Evolutionary conservation across 2,797 vertebrate species (phyloP).

Genomic region (Clamator glandarius): DNA sequence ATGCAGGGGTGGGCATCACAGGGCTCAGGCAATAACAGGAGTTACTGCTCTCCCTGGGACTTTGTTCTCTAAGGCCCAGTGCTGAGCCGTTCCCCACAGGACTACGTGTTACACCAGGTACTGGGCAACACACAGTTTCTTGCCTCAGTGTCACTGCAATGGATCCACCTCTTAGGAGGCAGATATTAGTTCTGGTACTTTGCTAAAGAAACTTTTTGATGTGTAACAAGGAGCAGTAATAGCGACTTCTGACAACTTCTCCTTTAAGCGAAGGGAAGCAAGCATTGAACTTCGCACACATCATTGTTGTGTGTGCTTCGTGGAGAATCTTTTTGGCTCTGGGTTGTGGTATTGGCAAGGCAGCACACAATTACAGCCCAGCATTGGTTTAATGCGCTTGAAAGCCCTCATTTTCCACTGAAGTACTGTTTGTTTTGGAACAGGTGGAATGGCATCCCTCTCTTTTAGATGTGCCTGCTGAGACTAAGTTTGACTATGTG

Average conservation of each 20-base stretch:
- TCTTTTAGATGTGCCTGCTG: conserved; percentile 84
- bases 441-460: conserved; percentile 88
- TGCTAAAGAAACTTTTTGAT: background rate
- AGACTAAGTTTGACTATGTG: conserved; percentile 85
- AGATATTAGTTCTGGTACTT: accelerated
- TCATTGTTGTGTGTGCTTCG: background rate
- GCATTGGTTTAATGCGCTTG: background rate
- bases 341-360: accelerated
- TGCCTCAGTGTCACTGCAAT: accelerated
- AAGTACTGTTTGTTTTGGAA: background rate
- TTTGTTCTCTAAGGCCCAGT: accelerated
- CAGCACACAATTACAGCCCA: background rate
- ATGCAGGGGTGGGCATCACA: background rate
- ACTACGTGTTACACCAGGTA: accelerated
- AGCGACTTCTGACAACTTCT: background rate
- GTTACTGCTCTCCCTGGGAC: accelerated
- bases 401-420: background rate
- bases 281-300: background rate
- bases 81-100: background rate
- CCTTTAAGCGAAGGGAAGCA: background rate
- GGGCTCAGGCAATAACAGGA: accelerated
- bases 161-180: accelerated
- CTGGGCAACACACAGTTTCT: accelerated
- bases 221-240: background rate
- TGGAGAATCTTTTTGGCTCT: background rate